These are phyloP conservation scores for Oceanites oceanicus DNA, from an alignment of 2,113 vertebrate species.

Conservation along the genomic window DNA sequence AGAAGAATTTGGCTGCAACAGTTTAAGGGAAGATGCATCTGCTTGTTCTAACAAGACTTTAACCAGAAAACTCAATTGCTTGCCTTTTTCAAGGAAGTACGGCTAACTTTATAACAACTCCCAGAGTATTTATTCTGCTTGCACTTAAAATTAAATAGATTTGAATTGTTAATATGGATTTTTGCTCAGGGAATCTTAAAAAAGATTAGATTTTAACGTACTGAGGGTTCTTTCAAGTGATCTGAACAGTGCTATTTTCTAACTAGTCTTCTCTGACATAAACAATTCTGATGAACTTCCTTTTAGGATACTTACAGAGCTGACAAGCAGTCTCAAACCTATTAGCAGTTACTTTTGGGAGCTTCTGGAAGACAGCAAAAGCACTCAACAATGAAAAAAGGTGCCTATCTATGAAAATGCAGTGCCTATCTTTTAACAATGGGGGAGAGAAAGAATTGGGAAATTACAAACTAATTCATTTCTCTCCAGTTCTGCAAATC, in stretches of 20 bases:
- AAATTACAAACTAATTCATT: neutral
- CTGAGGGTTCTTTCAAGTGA: neutral
- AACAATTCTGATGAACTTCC: neutral
- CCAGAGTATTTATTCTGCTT: neutral
- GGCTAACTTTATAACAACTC: neutral
- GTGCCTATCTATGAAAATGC: neutral
- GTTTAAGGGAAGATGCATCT: neutral
- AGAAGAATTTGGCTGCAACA: neutral
- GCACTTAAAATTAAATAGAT: neutral
- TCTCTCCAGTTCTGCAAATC: neutral
- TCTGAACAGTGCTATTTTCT: neutral
- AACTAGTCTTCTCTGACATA: neutral
- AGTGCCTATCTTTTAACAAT: neutral
- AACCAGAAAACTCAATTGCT: neutral
- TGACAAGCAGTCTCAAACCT: neutral
- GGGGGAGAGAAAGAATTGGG: neutral
- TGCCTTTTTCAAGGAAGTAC: neutral
- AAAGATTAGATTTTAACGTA: constrained; percentile 5
- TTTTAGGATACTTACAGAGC: neutral
- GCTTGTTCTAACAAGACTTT: neutral
- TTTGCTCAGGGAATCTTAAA: neutral
- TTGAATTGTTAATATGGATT: neutral
- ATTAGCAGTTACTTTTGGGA: neutral
- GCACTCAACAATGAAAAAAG: neutral
- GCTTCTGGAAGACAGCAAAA: neutral